Percentiles rank a stretch among this genome's conserved stretches.
phyloP scores from a whole-genome alignment of 2,797 vertebrate genomes.

The Sebastes minor region DNA sequence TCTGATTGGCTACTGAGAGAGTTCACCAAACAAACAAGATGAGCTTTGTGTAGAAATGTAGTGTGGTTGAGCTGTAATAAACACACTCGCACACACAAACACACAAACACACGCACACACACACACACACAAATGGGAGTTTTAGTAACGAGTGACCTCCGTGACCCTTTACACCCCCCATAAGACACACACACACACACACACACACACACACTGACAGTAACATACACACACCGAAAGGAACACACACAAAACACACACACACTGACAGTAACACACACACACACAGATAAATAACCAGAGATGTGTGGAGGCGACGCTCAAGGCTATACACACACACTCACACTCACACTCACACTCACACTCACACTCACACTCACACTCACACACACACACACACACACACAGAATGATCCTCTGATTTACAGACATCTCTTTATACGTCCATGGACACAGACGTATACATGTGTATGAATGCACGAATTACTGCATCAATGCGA shows the following conservation, averaged over 20 bases:
- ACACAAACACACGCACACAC: not conserved
- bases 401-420: not conserved
- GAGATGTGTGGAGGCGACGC: no score
- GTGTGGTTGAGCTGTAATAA: no score
- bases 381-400: not conserved
- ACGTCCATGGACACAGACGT: no score
- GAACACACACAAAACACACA: not conserved
- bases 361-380: not conserved
- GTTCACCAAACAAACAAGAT: not conserved
- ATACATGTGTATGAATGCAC: no score
- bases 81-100: not conserved
- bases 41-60: conserved; percentile 8
- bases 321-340: no score
- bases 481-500: no score
- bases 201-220: not conserved
- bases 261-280: not conserved
- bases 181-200: not conserved
- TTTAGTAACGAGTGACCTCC: no score
- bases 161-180: no score
- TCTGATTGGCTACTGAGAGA: conserved; percentile 43
- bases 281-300: not conserved
- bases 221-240: not conserved
- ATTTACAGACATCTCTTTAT: no score
- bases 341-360: not conserved
- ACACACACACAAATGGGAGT: not conserved